Percentiles rank a stretch among this genome's conserved stretches.
Conservation (phyloP, 2,888 invertebrate species). For the Cyclophora punctaria region DNA sequence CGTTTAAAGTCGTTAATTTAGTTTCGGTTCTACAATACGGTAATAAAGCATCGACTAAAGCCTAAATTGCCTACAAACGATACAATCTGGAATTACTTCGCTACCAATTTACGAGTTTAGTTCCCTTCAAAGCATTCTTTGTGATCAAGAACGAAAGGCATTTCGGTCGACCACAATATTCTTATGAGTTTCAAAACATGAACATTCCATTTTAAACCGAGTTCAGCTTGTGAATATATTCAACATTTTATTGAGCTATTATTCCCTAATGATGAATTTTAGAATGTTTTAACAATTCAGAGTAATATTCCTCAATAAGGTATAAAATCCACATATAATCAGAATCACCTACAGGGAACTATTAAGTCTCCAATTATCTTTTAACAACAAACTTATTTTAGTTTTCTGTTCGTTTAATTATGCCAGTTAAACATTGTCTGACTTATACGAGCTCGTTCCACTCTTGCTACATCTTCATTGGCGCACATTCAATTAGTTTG, state of each 20-base stretch:
- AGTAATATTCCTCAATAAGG: slow-evolving; percentile 22
- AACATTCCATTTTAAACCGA: slow-evolving; percentile 58
- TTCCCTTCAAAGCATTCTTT: slow-evolving; percentile 51
- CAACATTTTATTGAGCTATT: slow-evolving; percentile 53
- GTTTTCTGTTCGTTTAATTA: neutral
- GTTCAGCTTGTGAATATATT: slow-evolving; percentile 46
- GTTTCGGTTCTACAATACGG: slow-evolving; percentile 25
- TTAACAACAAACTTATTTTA: neutral
- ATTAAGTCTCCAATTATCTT: neutral
- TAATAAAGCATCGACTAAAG: slow-evolving; percentile 41
- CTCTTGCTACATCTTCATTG: too few species aligned
- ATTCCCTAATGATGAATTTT: slow-evolving; percentile 42
- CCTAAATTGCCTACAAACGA: slow-evolving; percentile 54
- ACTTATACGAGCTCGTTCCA: too few species aligned
- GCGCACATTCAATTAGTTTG: too few species aligned
- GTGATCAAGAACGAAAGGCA: slow-evolving; percentile 44
- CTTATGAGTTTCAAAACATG: slow-evolving; percentile 62
- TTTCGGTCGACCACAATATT: slow-evolving; percentile 57
- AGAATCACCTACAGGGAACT: neutral
- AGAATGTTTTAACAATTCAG: slow-evolving; percentile 32
- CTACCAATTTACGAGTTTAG: slow-evolving; percentile 58
- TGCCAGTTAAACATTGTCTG: neutral
- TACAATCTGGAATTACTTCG: slow-evolving; percentile 54
- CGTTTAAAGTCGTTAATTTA: slow-evolving; percentile 23
- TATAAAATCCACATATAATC: slow-evolving; percentile 20